A percentile compares a stretch with the other conserved stretches of the same genome.
phyloP scores from a whole-genome alignment of 2,113 vertebrate species.

The Albula glossodonta region DNA sequence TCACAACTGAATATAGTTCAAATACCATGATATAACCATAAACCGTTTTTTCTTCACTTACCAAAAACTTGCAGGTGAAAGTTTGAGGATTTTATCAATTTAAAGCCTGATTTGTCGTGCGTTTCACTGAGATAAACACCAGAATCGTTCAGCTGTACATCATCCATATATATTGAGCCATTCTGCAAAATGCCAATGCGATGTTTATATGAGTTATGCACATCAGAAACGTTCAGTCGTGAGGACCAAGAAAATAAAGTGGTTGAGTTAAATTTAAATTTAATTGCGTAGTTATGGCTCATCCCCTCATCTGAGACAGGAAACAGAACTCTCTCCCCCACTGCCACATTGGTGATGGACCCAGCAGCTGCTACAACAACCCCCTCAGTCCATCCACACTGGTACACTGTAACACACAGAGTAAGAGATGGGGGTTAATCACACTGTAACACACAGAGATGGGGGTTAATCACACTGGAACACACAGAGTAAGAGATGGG shows the following conservation, averaged over 20 bases:
- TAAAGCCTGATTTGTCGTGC: background rate
- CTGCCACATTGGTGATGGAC: background rate
- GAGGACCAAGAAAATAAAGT: background rate
- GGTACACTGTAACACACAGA: conserved; percentile 13
- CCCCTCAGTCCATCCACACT: background rate
- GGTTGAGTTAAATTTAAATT: background rate
- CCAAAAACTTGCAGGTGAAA: background rate
- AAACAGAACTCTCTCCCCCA: background rate
- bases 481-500: too few relatives aligned
- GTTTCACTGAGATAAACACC: background rate
- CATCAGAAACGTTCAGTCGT: background rate
- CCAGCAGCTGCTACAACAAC: background rate
- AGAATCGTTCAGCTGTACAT: background rate
- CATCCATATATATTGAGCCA: background rate
- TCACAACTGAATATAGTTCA: background rate
- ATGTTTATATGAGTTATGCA: background rate
- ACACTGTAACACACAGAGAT: background rate
- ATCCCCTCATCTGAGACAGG: background rate
- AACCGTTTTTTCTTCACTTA: background rate
- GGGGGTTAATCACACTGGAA: too few relatives aligned
- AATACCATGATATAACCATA: background rate
- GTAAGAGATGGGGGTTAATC: background rate
- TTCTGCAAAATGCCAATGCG: background rate
- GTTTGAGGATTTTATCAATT: background rate
- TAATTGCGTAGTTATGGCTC: background rate